phyloP scores from a whole-genome alignment of 2,888 invertebrate species.

The Macropis europaea region DNA sequence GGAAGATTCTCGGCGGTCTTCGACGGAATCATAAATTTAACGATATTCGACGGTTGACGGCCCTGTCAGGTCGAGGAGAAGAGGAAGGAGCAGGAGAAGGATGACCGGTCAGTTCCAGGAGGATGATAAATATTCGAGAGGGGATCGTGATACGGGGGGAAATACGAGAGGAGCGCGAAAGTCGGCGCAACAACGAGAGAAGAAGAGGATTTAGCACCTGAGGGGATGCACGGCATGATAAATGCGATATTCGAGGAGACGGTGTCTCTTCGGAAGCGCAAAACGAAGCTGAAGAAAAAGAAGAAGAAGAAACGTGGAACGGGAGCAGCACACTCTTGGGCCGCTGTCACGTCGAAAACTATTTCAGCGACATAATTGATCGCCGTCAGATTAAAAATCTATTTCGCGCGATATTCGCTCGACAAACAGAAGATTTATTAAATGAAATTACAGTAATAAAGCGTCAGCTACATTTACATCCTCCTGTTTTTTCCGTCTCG shows the following conservation, averaged over 20 bases:
- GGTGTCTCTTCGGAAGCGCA: conserved; percentile 24
- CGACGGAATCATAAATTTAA: conserved; percentile 38
- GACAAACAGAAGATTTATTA: conserved; percentile 63
- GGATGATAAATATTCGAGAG: conserved; percentile 56
- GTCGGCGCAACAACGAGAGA: conserved; percentile 21
- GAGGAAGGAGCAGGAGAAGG: not conserved
- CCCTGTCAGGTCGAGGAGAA: not conserved
- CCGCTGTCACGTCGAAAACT: conserved; percentile 31
- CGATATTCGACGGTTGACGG: conserved; percentile 12
- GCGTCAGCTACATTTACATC: conserved; percentile 25
- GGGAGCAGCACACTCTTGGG: not conserved
- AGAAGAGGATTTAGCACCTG: conserved; percentile 38
- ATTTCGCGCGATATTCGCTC: conserved; percentile 56
- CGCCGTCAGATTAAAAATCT: conserved; percentile 66
- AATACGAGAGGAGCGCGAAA: conserved; percentile 25
- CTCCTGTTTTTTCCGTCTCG: not conserved
- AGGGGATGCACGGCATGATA: conserved; percentile 54
- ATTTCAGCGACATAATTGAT: conserved; percentile 54
- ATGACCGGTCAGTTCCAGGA: conserved; percentile 22
- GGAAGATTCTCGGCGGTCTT: not conserved
- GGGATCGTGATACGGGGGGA: conserved; percentile 52
- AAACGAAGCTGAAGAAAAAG: conserved; percentile 22
- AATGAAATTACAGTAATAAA: conserved; percentile 69
- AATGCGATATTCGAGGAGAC: conserved; percentile 55
- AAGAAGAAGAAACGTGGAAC: conserved; percentile 3